These are phyloP conservation scores for Thereva nobilitata DNA, from an alignment of 2,888 invertebrate species.

Conservation along the genomic window DNA sequence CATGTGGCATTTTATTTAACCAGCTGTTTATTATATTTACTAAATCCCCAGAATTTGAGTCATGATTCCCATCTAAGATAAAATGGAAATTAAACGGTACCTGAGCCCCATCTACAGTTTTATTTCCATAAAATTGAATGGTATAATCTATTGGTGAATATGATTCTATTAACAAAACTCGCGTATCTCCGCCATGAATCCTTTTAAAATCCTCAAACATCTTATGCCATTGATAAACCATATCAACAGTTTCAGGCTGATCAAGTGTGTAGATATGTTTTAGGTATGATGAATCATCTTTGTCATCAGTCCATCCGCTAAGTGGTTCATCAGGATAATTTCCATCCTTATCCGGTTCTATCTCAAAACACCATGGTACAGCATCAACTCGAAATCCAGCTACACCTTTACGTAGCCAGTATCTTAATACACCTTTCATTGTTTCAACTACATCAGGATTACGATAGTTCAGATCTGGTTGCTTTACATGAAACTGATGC, in stretches of 20 bases:
- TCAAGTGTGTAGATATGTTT: constrained; percentile 68
- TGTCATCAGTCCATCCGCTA: constrained; percentile 58
- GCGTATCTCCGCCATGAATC: constrained; percentile 42
- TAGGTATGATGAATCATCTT: constrained; percentile 63
- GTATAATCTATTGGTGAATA: constrained; percentile 60
- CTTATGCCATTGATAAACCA: constrained; percentile 63
- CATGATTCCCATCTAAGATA: constrained; percentile 56
- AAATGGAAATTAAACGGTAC: constrained; percentile 67
- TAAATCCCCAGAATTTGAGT: constrained; percentile 60
- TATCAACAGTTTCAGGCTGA: constrained; percentile 62
- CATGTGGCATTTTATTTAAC: constrained; percentile 62
- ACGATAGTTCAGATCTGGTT: constrained; percentile 82
- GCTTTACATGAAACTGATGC: constrained; percentile 74
- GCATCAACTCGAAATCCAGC: constrained; percentile 78
- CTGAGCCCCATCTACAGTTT: constrained; percentile 57
- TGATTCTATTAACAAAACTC: constrained; percentile 63
- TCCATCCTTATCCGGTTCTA: constrained; percentile 48
- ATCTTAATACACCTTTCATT: constrained; percentile 67
- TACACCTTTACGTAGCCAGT: constrained; percentile 76
- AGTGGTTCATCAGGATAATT: constrained; percentile 60
- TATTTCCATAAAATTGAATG: constrained; percentile 62
- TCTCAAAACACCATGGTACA: constrained; percentile 63
- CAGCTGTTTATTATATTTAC: constrained; percentile 60
- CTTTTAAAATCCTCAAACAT: constrained; percentile 56
- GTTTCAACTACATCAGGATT: constrained; percentile 70